Evolutionary conservation across 2,113 vertebrate species (phyloP), one percentile per base, ranked within the genome.

Genomic region (Caranx melampygus): DNA sequence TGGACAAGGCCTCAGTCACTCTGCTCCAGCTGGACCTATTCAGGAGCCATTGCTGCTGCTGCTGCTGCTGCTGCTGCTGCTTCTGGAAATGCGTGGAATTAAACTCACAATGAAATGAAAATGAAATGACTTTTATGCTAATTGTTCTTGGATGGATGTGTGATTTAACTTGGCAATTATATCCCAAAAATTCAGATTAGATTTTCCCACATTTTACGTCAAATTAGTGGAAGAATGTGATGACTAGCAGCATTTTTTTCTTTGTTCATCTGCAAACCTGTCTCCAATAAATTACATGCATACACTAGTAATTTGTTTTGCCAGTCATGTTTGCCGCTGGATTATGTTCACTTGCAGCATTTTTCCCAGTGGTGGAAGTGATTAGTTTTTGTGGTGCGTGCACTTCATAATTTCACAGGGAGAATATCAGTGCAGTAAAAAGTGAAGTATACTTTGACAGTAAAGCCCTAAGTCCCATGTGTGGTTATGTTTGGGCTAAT

Each of bases 1-100:
- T 14, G 74, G 70, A 86, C 63, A 84, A 33, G 8, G 68, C n/a
- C 67, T 20, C 10, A 31, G 26, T 70, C 51, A 45, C 33, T 13
- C 35, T 26, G 55, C 3, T 63, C n/a, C 51, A 65, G 14, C 15
- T 44, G 8, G 7, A 40, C n/a, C 18, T 8, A 45, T 51, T 26
- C 37, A 65, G 52, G 15, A 13, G 21, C 6, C 11, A 63, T 0
- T 44, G 42, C 3, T 66, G 55, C 72, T 55, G 33, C 64, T 42
- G 40, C 40, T 44, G 42, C 3, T 66, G 55, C 72, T 55, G 33
- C 64, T 42, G 40, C 40, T 44, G 42, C 3, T 66, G 55, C 72
- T 55, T 21, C 64, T 42, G 40, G 8, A n/a, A 49, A n/a, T 33
- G 55, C 55, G 33, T 47, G 67, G 9, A 47, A 81, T n/a, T 15